A percentile compares a stretch with the other conserved stretches of the same genome.
Conservation (phyloP, 2,113 vertebrate species). For the Scartelaos histophorus region DNA sequence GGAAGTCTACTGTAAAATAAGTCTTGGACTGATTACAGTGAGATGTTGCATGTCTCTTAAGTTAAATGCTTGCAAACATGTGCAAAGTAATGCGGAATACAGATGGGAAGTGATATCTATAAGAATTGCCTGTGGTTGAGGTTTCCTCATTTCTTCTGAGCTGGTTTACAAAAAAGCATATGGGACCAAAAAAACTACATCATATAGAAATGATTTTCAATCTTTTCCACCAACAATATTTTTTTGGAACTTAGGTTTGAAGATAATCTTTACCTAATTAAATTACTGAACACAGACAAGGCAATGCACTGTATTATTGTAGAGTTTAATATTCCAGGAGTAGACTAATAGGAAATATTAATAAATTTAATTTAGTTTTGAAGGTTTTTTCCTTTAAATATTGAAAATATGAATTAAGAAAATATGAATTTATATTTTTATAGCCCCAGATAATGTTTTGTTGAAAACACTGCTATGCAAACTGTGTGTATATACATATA, state of each 20-base stretch:
- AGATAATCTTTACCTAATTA: too few relatives aligned
- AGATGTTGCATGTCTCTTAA: constrained; percentile 26
- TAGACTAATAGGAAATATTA: too few relatives aligned
- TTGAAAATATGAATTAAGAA: too few relatives aligned
- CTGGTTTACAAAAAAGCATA: constrained; percentile 57
- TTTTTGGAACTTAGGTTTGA: not conserved
- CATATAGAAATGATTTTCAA: not conserved
- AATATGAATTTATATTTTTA: too few relatives aligned
- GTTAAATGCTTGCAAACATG: constrained; percentile 19
- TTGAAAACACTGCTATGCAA: too few relatives aligned
- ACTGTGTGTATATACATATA: too few relatives aligned
- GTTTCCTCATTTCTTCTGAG: constrained; percentile 40
- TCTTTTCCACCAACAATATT: not conserved
- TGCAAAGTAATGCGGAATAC: constrained; percentile 22
- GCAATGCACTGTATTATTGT: too few relatives aligned
- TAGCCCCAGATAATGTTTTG: too few relatives aligned
- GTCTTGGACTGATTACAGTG: constrained; percentile 48
- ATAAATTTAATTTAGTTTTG: too few relatives aligned
- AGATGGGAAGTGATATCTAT: constrained; percentile 33
- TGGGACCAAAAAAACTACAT: constrained; percentile 32
- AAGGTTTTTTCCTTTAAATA: too few relatives aligned
- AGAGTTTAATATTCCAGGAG: too few relatives aligned
- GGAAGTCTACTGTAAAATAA: not conserved
- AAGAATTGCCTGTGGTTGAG: constrained; percentile 63
- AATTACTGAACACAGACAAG: too few relatives aligned